Evolutionary conservation across 2,113 vertebrate species (phyloP).

Genomic region (Herpailurus yagouaroundi): DNA sequence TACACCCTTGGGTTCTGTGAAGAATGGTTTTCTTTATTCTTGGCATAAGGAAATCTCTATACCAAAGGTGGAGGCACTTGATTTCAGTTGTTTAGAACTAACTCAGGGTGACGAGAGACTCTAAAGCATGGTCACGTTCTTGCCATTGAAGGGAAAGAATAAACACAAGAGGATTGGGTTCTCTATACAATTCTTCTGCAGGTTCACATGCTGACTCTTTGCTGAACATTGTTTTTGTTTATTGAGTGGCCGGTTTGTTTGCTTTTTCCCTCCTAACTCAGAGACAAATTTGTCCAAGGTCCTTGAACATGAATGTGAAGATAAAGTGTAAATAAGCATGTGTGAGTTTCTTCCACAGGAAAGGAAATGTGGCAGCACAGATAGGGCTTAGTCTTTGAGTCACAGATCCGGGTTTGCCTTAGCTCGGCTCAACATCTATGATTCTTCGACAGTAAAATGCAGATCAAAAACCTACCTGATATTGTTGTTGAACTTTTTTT

Average conservation of each 20-base stretch:
- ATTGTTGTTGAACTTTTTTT: background rate
- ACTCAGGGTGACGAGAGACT: background rate
- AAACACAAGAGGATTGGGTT: background rate
- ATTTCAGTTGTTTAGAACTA: conserved; percentile 24
- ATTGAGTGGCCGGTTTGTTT: background rate
- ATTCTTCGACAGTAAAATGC: background rate
- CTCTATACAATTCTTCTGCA: background rate
- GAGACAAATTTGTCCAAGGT: background rate
- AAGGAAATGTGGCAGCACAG: background rate
- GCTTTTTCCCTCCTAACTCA: background rate
- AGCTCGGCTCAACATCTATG: background rate
- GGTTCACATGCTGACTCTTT: background rate
- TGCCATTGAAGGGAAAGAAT: background rate
- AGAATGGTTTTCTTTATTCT: conserved; percentile 73
- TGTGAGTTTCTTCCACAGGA: background rate
- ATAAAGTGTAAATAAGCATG: background rate
- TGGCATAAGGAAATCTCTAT: conserved; percentile 27
- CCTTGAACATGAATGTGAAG: background rate
- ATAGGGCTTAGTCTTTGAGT: background rate
- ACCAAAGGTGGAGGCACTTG: background rate
- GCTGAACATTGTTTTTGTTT: background rate
- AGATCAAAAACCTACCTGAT: background rate
- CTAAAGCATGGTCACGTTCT: background rate
- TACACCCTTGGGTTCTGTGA: conserved; percentile 43
- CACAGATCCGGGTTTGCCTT: background rate